Base-by-base conservation (phyloP, 2,113 vertebrate genomes). In the Hyperopisus bebe region DNA sequence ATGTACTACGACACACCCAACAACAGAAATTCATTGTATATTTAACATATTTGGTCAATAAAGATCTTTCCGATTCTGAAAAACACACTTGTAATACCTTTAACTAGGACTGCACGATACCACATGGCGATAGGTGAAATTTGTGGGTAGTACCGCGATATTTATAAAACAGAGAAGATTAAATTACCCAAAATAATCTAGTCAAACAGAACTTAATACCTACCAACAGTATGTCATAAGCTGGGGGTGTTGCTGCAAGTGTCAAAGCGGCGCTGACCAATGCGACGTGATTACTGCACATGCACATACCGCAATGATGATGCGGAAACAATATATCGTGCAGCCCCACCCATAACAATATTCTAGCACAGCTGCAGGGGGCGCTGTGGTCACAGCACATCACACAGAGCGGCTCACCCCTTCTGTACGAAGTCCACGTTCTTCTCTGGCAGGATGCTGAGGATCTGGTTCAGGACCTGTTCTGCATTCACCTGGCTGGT, bases 351-450 rank as follows among this genome's bases (percentile, higher is more conserved):
- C 15, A 70, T 70, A 70, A 31, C 27, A 31, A 70, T 31, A 27
- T 70, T 31, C 62, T 27, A 89, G 15, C 50, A 84, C 48, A 58
- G 42, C 27, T 70, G n/a, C 27, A 88, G 74, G 74, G 35, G 74
- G 15, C 74, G 17, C 35, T 42, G 35, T 42, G 15, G 4, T 42
- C 74, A 80, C 35, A 42, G 74, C 39, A 88, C 55, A 21, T 24
- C 10, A 48, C 7, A 24, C 4, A 8, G 17, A 35, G 15, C 3
- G 24, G 15, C 96, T 97, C 94, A 99, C 98, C 98, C 98, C 88
- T 98, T 99, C 90, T 98, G 98, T 87, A 96, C 93, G 88, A 97
- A 98, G 89, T 98, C 96, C 0, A 99, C 95, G 0, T 96, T 96
- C 92, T 98, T 98, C 93, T 95, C 92, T 0, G 97, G 96, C 89